Conservation (phyloP, 2,797 vertebrate genomes). For the Apodemus agrarius region DNA sequence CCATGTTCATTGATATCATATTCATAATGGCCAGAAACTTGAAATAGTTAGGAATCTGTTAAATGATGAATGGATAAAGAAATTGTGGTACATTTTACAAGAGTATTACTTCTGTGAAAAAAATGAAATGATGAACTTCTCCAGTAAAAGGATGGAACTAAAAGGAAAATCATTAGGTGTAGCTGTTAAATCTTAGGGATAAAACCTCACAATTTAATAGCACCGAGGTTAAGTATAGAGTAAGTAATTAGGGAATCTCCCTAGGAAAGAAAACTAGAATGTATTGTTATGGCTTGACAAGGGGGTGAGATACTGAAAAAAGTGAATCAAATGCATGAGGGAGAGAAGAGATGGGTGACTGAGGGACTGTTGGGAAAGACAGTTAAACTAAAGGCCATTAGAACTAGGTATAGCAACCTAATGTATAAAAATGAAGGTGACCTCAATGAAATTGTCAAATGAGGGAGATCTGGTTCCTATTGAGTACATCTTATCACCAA, state of each 20-base stretch:
- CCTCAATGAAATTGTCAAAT: not conserved
- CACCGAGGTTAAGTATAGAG: no score
- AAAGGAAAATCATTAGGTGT: no score
- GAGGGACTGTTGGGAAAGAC: not conserved
- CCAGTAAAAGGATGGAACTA: no score
- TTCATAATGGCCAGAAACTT: no score
- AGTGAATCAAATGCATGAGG: not conserved
- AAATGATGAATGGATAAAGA: no score
- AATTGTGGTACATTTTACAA: no score
- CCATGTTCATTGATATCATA: no score
- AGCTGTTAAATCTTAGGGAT: not conserved
- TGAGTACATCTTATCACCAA: not conserved
- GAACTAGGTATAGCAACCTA: not conserved
- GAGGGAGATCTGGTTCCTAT: not conserved
- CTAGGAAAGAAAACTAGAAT: not conserved
- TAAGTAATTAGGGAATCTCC: no score
- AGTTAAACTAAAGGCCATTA: not conserved
- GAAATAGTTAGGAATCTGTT: no score
- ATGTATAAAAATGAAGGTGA: not conserved
- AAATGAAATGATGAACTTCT: no score
- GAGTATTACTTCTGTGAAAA: no score
- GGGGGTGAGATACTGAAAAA: not conserved
- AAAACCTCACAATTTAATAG: no score
- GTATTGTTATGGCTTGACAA: not conserved
- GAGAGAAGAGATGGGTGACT: not conserved